These are phyloP conservation scores for Cheilosia pagana DNA, from an alignment of 2,888 invertebrate genomes.

Conservation along the genomic window DNA sequence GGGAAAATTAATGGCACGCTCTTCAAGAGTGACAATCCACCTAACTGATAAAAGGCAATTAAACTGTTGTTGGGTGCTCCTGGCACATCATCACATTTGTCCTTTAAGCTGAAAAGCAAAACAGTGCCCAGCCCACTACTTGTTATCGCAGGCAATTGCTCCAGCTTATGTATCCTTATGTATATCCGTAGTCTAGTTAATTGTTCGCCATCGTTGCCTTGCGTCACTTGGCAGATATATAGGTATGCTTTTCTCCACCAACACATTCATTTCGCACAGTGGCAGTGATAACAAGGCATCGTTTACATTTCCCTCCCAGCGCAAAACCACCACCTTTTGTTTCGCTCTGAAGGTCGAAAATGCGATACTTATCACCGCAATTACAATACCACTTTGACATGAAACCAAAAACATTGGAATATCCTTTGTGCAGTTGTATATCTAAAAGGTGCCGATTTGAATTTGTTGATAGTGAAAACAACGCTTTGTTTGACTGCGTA, in stretches of 20 bases:
- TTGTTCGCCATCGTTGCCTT: not conserved
- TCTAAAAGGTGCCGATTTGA: slow-evolving; percentile 64
- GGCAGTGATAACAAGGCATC: slow-evolving; percentile 15
- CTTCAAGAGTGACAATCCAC: slow-evolving; percentile 46
- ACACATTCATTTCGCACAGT: slow-evolving; percentile 12
- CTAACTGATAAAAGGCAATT: slow-evolving; percentile 61
- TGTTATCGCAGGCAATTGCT: slow-evolving; percentile 26
- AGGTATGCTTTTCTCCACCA: not conserved
- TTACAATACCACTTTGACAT: slow-evolving; percentile 43
- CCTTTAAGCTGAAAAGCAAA: slow-evolving; percentile 11
- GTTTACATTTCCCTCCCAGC: not conserved
- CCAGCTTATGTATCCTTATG: not conserved
- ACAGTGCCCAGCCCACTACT: slow-evolving; percentile 5
- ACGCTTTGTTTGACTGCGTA: slow-evolving; percentile 6
- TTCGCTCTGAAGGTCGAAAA: slow-evolving; percentile 31
- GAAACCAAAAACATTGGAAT: slow-evolving; percentile 26
- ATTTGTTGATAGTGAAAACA: slow-evolving; percentile 49
- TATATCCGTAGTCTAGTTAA: slow-evolving; percentile 10
- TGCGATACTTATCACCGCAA: slow-evolving; percentile 53
- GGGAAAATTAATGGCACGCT: slow-evolving; percentile 47
- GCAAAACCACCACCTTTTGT: not conserved
- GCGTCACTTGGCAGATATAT: slow-evolving; percentile 3
- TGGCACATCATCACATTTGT: slow-evolving; percentile 30
- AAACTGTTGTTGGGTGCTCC: slow-evolving; percentile 45
- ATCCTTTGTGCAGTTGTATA: slow-evolving; percentile 17